Evolutionary conservation across 2,113 vertebrate species (phyloP).

Genomic region (Dromaius novaehollandiae): DNA sequence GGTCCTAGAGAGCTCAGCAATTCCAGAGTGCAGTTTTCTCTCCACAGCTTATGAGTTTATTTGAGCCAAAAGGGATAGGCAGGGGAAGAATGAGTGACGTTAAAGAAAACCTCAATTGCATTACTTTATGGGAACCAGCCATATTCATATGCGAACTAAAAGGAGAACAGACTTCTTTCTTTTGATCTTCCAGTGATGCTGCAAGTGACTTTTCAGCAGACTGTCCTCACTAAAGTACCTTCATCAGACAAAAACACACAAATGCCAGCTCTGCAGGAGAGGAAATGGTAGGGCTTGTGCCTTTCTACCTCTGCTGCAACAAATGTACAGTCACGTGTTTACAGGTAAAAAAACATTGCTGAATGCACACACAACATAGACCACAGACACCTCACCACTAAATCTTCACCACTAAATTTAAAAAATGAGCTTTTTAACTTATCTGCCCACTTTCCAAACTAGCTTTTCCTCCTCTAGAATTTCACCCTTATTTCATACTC

Average conservation of each 20-base stretch:
- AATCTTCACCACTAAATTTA: background rate
- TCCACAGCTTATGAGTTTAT: background rate
- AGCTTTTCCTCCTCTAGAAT: background rate
- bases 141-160: background rate
- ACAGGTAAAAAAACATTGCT: background rate
- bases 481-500: background rate
- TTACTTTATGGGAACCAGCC: background rate
- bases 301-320: background rate
- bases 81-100: background rate
- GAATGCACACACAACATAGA: background rate
- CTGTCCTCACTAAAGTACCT: background rate
- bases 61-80: background rate
- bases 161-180: background rate
- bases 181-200: background rate
- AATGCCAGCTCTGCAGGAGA: background rate
- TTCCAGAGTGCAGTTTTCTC: background rate
- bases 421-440: background rate
- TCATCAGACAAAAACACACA: background rate
- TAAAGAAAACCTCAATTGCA: background rate
- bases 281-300: conserved; percentile 12
- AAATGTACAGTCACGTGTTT: background rate
- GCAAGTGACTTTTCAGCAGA: background rate
- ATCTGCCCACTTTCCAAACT: background rate
- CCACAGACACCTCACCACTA: background rate
- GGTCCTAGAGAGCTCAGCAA: background rate